These are phyloP conservation scores for Elysia crispata DNA, from an alignment of 2,888 invertebrate species.

Conservation along the genomic window DNA sequence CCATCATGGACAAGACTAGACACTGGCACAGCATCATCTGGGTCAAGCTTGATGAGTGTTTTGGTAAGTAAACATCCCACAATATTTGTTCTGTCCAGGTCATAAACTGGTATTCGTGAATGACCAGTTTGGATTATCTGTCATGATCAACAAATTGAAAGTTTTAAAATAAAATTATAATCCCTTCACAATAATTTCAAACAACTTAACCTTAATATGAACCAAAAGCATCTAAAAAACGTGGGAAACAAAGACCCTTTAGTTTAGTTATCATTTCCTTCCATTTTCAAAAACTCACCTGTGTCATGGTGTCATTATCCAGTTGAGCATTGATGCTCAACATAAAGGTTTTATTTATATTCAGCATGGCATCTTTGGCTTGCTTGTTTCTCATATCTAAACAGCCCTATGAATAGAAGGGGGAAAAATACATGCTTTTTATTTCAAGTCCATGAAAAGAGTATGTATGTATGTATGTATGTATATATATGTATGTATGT, in stretches of 20 bases:
- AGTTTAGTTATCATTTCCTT: neutral
- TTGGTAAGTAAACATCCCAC: slow-evolving; percentile 73
- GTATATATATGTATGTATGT: no score
- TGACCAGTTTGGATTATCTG: slow-evolving; percentile 69
- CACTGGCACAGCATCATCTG: slow-evolving; percentile 68
- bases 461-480: no score
- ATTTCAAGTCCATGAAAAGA: no score
- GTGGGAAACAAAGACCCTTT: no score
- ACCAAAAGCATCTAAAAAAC: no score
- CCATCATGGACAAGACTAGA: slow-evolving; percentile 59
- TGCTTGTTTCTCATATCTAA: slow-evolving; percentile 74
- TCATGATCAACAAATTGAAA: no score
- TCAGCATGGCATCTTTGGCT: slow-evolving; percentile 71
- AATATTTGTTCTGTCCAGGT: slow-evolving; percentile 63
- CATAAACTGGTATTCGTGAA: slow-evolving; percentile 74
- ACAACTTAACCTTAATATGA: no score
- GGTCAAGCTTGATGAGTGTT: slow-evolving; percentile 70
- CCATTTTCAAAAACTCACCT: slow-evolving; percentile 54
- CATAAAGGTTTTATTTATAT: slow-evolving; percentile 71
- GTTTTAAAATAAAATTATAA: no score
- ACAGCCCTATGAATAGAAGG: slow-evolving; percentile 63
- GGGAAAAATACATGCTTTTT: neutral
- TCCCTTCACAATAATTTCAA: no score
- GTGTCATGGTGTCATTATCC: slow-evolving; percentile 64
- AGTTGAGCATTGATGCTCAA: slow-evolving; percentile 63